These are phyloP conservation scores for Halyomorpha halys DNA, from an alignment of 1,140 invertebrate species.

Conservation along the genomic window DNA sequence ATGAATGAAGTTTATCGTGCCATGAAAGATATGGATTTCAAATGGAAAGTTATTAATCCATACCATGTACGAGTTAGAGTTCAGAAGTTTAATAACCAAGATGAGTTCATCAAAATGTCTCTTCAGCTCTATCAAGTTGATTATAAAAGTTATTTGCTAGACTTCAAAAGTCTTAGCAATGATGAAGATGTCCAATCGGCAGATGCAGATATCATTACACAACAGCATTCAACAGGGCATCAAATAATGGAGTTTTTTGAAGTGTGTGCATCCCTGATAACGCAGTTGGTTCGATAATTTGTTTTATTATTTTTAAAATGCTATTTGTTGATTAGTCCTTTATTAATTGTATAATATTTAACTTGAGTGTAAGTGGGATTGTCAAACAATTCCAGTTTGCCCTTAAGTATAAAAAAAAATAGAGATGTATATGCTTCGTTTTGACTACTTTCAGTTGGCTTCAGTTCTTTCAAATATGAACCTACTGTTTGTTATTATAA, in stretches of 20 bases:
- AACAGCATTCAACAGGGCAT: constrained; percentile 41
- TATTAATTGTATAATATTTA: too few relatives aligned
- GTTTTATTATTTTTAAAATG: too few relatives aligned
- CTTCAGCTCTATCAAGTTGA: constrained; percentile 98
- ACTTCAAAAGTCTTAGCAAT: constrained; percentile 88
- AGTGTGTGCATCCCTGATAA: constrained; percentile 98
- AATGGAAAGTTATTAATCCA: constrained; percentile 98
- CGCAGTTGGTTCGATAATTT: constrained; percentile 34
- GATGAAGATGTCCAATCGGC: constrained; percentile 43
- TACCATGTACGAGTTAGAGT: constrained; percentile 86
- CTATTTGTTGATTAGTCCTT: too few relatives aligned
- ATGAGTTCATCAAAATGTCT: constrained; percentile 89
- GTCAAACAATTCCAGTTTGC: too few relatives aligned
- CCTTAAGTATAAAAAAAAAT: too few relatives aligned
- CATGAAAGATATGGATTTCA: constrained; percentile 95
- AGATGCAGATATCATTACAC: constrained; percentile 32
- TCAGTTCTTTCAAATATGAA: too few relatives aligned
- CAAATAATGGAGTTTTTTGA: constrained; percentile 99
- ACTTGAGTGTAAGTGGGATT: too few relatives aligned
- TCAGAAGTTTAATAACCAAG: constrained; percentile 62
- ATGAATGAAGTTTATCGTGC: constrained; percentile 99
- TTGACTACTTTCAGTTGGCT: too few relatives aligned
- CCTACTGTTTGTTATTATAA: too few relatives aligned
- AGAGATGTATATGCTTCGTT: too few relatives aligned
- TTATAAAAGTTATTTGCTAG: constrained; percentile 90